Conservation (phyloP, 2,113 vertebrate genomes). For the Coreoperca whiteheadi region DNA sequence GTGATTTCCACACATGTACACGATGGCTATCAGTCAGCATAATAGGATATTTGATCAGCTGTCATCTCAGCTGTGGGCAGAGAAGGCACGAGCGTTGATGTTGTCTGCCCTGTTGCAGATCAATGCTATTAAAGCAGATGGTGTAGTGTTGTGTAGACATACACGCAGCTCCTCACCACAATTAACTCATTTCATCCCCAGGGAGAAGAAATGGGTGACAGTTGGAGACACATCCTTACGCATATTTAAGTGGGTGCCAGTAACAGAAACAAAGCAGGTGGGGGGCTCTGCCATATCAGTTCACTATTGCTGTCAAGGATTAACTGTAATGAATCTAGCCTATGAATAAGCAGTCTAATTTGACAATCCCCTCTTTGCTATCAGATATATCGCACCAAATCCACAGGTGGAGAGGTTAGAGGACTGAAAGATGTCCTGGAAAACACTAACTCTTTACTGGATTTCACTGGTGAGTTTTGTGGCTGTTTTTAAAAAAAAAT, state of each 20-base stretch:
- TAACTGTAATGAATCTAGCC: background rate
- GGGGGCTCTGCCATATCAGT: slow-evolving; percentile 39
- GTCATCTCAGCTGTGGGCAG: background rate
- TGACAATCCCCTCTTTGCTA: slow-evolving; percentile 37
- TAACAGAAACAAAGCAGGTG: slow-evolving; percentile 96
- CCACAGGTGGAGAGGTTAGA: slow-evolving; percentile 81
- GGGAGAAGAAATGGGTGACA: slow-evolving; percentile 99
- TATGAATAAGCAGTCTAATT: background rate
- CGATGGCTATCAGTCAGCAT: background rate
- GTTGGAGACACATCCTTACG: slow-evolving; percentile 96
- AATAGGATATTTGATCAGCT: slow-evolving; percentile 4
- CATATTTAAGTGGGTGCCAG: slow-evolving; percentile 99
- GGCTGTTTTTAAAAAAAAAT: background rate
- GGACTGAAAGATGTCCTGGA: slow-evolving; percentile 90
- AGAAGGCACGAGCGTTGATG: slow-evolving; percentile 10
- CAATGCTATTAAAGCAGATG: slow-evolving; percentile 21
- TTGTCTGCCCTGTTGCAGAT: slow-evolving; percentile 26
- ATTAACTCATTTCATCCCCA: slow-evolving; percentile 65
- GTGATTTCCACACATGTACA: background rate
- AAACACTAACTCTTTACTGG: slow-evolving; percentile 92
- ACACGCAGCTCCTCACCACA: slow-evolving; percentile 4
- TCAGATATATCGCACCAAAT: slow-evolving; percentile 94
- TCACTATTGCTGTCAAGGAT: background rate
- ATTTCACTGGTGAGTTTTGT: slow-evolving; percentile 90
- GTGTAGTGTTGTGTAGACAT: background rate